A percentile compares a stretch with the other conserved stretches of the same genome.
Conservation (phyloP, 2,888 invertebrate genomes). For the Dysmachus trigonus region DNA sequence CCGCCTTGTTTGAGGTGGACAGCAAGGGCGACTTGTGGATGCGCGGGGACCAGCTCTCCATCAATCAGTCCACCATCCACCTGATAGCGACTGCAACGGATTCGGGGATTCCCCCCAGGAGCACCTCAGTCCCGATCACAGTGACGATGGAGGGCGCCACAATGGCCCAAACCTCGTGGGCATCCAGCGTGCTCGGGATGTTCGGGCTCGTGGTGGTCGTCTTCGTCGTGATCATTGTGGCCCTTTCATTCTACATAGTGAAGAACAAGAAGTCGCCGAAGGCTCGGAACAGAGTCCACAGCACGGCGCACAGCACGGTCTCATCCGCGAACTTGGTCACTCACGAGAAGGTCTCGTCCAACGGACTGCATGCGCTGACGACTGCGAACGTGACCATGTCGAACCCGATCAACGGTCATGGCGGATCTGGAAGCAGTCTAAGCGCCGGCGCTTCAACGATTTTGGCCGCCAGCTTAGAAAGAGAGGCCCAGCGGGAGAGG, state of each 20-base stretch:
- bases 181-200: conserved; percentile 66
- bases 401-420: conserved; percentile 60
- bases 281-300: conserved; percentile 61
- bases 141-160: conserved; percentile 69
- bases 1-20: conserved; percentile 65
- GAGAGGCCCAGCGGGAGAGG: conserved; percentile 62
- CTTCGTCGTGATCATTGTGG: conserved; percentile 72
- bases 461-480: conserved; percentile 67
- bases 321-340: conserved; percentile 62
- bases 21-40: conserved; percentile 70
- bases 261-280: conserved; percentile 64
- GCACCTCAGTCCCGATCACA: conserved; percentile 74
- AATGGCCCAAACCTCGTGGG: conserved; percentile 65
- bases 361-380: conserved; percentile 50
- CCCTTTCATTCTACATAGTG: conserved; percentile 80
- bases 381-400: conserved; percentile 58
- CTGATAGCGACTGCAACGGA: conserved; percentile 85
- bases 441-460: conserved; percentile 71
- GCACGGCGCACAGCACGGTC: conserved; percentile 61
- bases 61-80: conserved; percentile 72
- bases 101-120: conserved; percentile 83
- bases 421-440: conserved; percentile 68
- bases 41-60: conserved; percentile 64
- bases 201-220: conserved; percentile 78
- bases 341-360: conserved; percentile 59